Base-by-base conservation (phyloP, 2,797 vertebrate species). In the Sebastes cheni region DNA sequence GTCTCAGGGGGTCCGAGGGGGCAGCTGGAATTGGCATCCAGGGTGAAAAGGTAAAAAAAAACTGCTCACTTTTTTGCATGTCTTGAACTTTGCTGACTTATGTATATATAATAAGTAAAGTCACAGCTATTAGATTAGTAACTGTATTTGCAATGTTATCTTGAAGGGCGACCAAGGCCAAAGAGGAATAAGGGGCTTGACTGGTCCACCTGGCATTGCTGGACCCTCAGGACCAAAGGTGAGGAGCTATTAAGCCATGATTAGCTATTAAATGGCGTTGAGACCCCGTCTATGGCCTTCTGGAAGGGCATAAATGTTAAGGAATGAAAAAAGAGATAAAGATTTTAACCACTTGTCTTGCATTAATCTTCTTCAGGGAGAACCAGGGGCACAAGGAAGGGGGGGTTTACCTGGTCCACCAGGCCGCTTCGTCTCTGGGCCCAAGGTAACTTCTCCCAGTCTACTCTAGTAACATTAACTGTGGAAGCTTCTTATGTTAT, bases 81-180 rank as follows among this genome's bases (percentile, higher is more conserved):
- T 62, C 11, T 58, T 39, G 13, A 6, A 72, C n/a, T 46, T 77
- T 69, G 9, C 16, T 72, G 23, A 67, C 13, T 1, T 56, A 1
- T 23, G 39, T 42, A 42, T 14, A n/a, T 22, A n/a, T 22, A 2
- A 34, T 13, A 27, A 32, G 8, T 55, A 10, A 34, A 29, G 25
- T 50, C 60, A 29, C 22, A n/a, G 20, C 20, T 18, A 11, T 56
- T 30, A 36, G 6, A 67, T 61, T 30, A 62, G 5, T 81, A 30
- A 88, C 14, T 55, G 12, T 67, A 1, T 56, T 65, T 5, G 18
- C 9, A 16, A 58, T 62, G 27, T 79, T 58, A 58, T 25, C 22
- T 52, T 73, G n/a, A 8, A 98, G 97, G 97, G 97, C 14, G 97
- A 98, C 90, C 96, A 97, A 93, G 97, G 97, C 74, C 97, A 97